These are phyloP conservation scores for Sebastes taczanowskii DNA, from an alignment of 2,797 vertebrate genomes.

Conservation along the genomic window DNA sequence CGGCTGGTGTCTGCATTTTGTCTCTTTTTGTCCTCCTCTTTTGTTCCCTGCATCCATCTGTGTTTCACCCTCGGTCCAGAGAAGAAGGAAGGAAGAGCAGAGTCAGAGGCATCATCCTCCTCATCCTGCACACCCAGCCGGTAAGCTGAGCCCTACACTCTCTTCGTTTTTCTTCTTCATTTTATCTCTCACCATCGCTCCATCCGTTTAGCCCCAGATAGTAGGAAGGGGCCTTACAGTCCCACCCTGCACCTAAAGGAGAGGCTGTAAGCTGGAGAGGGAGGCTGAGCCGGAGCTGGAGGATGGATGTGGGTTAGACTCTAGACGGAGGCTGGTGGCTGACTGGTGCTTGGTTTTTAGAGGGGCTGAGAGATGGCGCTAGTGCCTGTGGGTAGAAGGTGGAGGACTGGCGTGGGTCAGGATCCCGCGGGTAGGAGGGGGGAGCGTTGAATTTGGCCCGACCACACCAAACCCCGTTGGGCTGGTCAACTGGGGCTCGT, in stretches of 20 bases:
- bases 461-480: conserved; percentile 24
- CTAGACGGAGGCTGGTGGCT: conserved; percentile 24
- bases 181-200: conserved; percentile 12
- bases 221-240: conserved; percentile 23
- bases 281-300: conserved; percentile 34
- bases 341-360: conserved; percentile 2
- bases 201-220: conserved; percentile 1
- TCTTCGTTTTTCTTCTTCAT: background rate
- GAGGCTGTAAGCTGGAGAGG: conserved; percentile 27
- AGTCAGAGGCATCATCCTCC: conserved; percentile 70
- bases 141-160: conserved; percentile 70
- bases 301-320: conserved; percentile 51
- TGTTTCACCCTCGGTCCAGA: conserved; percentile 51
- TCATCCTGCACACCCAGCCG: conserved; percentile 71
- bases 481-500: conserved; percentile 68
- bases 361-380: background rate
- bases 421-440: background rate
- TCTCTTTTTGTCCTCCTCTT: conserved; percentile 51
- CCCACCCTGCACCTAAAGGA: conserved; percentile 43
- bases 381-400: background rate
- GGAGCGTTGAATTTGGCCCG: conserved; percentile 12
- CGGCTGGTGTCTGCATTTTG: conserved; percentile 31
- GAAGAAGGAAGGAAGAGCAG: conserved; percentile 66
- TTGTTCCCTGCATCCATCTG: conserved; percentile 67
- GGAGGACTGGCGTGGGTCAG: conserved; percentile 21